Conservation (phyloP, 2,113 vertebrate genomes). For the Rhinolophus ferrumequinum region DNA sequence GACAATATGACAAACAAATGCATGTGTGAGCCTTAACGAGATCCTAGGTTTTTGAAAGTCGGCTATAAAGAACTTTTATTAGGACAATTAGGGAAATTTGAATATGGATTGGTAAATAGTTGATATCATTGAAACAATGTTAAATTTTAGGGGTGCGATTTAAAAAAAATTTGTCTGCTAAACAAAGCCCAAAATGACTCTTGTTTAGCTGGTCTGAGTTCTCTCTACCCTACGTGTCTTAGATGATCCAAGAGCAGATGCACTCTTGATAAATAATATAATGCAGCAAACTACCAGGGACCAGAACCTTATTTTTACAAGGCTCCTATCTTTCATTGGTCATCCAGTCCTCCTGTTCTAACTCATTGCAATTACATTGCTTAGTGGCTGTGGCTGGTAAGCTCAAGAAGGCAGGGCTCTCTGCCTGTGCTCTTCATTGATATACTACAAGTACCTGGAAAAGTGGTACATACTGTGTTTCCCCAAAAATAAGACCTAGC, state of each 20-base stretch:
- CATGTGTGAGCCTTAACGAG: neutral
- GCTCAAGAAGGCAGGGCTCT: neutral
- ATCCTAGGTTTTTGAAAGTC: neutral
- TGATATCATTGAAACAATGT: neutral
- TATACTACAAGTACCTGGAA: neutral
- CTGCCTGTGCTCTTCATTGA: neutral
- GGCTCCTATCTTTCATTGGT: neutral
- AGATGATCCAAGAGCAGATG: neutral
- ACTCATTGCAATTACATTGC: neutral
- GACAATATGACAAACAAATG: neutral
- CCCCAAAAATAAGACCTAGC: too few relatives aligned
- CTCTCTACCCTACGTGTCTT: neutral
- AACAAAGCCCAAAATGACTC: neutral
- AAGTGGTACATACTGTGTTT: neutral
- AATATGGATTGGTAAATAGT: neutral
- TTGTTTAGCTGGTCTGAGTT: neutral
- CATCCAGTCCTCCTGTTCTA: neutral
- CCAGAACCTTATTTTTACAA: neutral
- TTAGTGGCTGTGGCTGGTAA: neutral
- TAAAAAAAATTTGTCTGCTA: neutral
- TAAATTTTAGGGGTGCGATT: neutral
- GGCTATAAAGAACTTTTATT: neutral
- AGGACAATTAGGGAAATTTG: neutral
- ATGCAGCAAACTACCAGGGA: neutral
- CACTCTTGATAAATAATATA: neutral